phyloP scores from a whole-genome alignment of 35 echinoderm and acorn worm species.

The Diadema setosum region DNA sequence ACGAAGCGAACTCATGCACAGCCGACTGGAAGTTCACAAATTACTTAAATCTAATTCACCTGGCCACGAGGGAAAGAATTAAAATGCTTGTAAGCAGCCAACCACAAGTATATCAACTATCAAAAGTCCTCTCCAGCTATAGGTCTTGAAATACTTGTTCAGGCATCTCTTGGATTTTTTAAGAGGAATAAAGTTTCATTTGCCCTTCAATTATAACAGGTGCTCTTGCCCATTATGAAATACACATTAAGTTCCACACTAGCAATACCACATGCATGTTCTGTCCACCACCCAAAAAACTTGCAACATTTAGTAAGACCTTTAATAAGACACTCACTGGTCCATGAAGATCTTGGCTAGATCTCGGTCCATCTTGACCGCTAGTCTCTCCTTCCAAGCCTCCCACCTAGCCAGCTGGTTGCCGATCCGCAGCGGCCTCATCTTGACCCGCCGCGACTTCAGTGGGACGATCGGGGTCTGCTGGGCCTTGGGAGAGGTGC shows the following conservation, averaged over 20 bases:
- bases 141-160: no score
- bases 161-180: not conserved
- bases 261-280: not conserved
- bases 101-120: no score
- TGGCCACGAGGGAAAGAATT: no score
- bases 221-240: not conserved
- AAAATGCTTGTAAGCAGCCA: no score
- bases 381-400: not conserved
- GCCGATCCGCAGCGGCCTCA: not conserved
- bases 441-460: not conserved
- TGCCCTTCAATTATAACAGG: not conserved
- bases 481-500: not conserved
- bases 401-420: constrained; percentile 2
- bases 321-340: not conserved
- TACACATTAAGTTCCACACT: not conserved
- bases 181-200: not conserved
- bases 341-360: not conserved
- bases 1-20: no score
- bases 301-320: not conserved
- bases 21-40: no score
- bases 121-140: no score
- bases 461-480: not conserved
- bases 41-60: no score
- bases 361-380: not conserved
- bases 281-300: not conserved